These are phyloP conservation scores for Sphaerophoria rueppellii DNA, from an alignment of 2,888 invertebrate species.

Conservation along the genomic window DNA sequence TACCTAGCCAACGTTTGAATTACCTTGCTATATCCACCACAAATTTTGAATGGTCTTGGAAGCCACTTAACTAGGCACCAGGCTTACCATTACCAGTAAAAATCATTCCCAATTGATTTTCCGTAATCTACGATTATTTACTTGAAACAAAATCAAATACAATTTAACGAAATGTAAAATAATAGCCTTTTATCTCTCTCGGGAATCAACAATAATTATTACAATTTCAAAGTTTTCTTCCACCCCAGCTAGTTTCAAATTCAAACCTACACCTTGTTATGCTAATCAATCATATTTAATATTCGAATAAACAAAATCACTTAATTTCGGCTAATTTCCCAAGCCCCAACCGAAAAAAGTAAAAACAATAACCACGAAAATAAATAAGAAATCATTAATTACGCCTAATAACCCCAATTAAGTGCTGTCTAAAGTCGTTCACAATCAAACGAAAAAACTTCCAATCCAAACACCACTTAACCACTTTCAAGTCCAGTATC, in stretches of 20 bases:
- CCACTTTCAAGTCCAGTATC: conserved; percentile 27
- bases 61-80: too few species aligned
- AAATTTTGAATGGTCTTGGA: too few species aligned
- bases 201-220: conserved; percentile 56
- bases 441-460: conserved; percentile 3
- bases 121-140: not conserved
- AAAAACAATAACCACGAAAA: not conserved
- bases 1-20: too few species aligned
- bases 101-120: too few species aligned
- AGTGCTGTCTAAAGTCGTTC: conserved; percentile 34
- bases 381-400: conserved; percentile 64
- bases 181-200: conserved; percentile 57
- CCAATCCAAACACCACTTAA: conserved; percentile 40
- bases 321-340: conserved; percentile 14
- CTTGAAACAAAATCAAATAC: conserved; percentile 23
- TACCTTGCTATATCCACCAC: too few species aligned
- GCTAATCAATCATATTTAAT: conserved; percentile 66
- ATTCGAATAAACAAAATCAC: conserved; percentile 58
- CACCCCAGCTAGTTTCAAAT: too few species aligned
- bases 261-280: conserved; percentile 15
- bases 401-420: conserved; percentile 67
- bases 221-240: too few species aligned
- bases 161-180: conserved; percentile 49
- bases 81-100: too few species aligned
- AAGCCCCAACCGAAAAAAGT: not conserved